phyloP scores from a whole-genome alignment of 2,888 invertebrate genomes.

The Oithona nana region DNA sequence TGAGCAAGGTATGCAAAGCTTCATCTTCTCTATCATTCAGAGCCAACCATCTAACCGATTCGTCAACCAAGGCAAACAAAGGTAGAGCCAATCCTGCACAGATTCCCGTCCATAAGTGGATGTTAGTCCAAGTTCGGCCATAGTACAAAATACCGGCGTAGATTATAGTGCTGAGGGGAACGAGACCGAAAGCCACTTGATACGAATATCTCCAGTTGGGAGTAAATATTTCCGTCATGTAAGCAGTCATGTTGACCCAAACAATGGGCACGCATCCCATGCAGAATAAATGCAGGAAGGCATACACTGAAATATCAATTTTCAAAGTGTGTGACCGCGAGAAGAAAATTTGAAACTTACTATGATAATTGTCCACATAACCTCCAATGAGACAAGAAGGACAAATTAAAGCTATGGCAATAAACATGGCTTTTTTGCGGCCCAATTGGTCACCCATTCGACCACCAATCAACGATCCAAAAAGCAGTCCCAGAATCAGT shows the following conservation, averaged over 20 bases:
- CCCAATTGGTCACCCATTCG: conserved; percentile 6
- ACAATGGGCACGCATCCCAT: neutral
- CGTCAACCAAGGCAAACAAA: neutral
- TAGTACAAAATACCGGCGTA: neutral
- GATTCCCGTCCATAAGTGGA: conserved; percentile 2
- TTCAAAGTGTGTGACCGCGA: no score
- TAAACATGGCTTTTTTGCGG: conserved; percentile 5
- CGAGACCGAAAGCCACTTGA: neutral
- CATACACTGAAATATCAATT: no score
- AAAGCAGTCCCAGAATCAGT: neutral
- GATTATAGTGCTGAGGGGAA: neutral
- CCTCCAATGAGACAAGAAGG: neutral
- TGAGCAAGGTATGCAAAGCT: neutral
- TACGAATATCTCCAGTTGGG: neutral
- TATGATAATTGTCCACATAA: neutral
- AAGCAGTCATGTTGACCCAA: neutral
- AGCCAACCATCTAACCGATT: conserved; percentile 5
- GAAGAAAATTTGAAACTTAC: no score
- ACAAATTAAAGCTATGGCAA: neutral
- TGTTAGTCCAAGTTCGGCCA: neutral
- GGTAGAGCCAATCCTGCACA: neutral
- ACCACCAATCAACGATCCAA: conserved; percentile 6
- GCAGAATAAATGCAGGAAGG: neutral
- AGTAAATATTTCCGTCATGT: neutral
- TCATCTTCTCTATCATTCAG: neutral